Evolutionary conservation across 2,888 invertebrate species (phyloP), one percentile per base, ranked within the genome.

Genomic region (Aromia moschata): DNA sequence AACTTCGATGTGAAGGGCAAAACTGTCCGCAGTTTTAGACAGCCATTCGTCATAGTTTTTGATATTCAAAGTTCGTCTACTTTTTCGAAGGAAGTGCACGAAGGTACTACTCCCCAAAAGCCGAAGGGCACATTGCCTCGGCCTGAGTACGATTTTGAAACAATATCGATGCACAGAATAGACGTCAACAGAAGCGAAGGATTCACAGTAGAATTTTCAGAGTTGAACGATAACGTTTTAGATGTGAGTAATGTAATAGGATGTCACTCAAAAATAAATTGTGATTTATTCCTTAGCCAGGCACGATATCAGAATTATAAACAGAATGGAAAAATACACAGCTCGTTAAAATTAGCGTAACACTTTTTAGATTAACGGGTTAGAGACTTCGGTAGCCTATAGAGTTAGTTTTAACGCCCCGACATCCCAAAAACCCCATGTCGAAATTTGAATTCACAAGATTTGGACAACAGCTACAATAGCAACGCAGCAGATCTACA

Each of bases 151-250:
- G 63, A 63, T 41, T 63, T 62, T 25, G 67, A 67, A 46, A 51
- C 31, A 43, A 58, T 69, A 12, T 62, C 67, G 0, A 56, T 60
- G 9, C 63, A 65, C 43, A 61, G 68, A 16, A 68, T 70, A 40
- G 65, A 62, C 33, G 67, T 65, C 2, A 46, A 14, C 11, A 46
- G 49, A 30, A 41, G 59, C 9, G 60, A 59, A 36, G 55, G 62
- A 14, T 70, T 67, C 55, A 52, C 58, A 10, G 44, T 70, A 5
- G 62, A 47, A 41, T 70, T 70, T 56, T 4, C 20, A 10, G 59
- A 68, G 43, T 43, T 70, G n/a, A 17, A 15, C 5, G 18, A 5
- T 2, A 20, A 37, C 31, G 31, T 11, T 25, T 56, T 63, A 30
- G 54, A 66, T 17, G 70, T 68, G 57, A 57, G 68, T n/a, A 40